These are phyloP conservation scores for Amphiprion clarkii DNA, from an alignment of 2,797 vertebrate genomes.

Conservation along the genomic window DNA sequence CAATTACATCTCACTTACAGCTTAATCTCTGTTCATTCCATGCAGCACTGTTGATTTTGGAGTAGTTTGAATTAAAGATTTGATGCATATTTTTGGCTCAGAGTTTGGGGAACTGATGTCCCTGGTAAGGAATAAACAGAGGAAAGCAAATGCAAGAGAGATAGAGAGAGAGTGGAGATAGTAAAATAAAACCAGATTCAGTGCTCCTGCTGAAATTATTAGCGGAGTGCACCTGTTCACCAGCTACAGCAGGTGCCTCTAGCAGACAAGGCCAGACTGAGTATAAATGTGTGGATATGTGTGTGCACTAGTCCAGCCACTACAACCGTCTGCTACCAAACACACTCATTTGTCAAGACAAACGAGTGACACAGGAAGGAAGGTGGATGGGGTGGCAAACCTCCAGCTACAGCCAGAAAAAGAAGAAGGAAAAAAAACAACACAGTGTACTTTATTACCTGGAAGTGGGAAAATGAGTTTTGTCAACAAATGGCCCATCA, in stretches of 20 bases:
- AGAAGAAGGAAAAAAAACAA: conserved; percentile 23
- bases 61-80: neutral
- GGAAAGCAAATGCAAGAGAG: neutral
- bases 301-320: conserved; percentile 23
- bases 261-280: conserved; percentile 24
- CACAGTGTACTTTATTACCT: conserved; percentile 77
- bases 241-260: conserved; percentile 39
- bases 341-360: conserved; percentile 75
- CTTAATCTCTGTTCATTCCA: neutral
- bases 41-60: neutral
- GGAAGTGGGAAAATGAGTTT: conserved; percentile 81
- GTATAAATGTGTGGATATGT: neutral
- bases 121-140: conserved; percentile 17
- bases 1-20: neutral
- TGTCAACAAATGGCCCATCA: conserved; percentile 79
- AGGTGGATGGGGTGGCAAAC: conserved; percentile 49
- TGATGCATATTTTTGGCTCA: neutral
- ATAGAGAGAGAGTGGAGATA: conserved; percentile 23
- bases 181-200: conserved; percentile 38
- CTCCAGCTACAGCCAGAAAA: conserved; percentile 58
- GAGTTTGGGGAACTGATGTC: neutral
- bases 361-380: conserved; percentile 57
- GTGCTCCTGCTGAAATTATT: conserved; percentile 46
- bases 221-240: conserved; percentile 51
- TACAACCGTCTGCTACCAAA: conserved; percentile 59